Conservation (phyloP, 2,888 invertebrate genomes). For the Temnothorax unifasciatus region DNA sequence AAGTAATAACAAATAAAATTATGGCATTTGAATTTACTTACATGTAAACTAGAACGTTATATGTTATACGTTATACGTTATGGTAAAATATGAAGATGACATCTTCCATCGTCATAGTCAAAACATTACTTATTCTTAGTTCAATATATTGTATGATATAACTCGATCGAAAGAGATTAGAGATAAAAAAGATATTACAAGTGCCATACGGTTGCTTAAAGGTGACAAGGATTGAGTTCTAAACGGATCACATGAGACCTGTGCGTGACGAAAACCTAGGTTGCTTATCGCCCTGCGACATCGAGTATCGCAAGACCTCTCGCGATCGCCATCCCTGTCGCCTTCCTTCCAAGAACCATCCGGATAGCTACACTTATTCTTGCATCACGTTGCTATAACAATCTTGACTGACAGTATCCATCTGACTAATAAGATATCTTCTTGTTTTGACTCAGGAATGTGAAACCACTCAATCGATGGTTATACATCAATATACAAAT, state of each 20-base stretch:
- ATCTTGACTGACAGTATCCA: not conserved
- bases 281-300: constrained; percentile 74
- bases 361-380: constrained; percentile 13
- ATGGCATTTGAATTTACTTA: too few relatives aligned
- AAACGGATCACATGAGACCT: constrained; percentile 75
- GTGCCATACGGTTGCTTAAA: constrained; percentile 60
- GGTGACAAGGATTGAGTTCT: constrained; percentile 69
- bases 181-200: constrained; percentile 58
- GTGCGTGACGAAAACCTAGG: constrained; percentile 75
- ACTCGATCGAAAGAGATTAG: not conserved
- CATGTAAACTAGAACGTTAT: too few relatives aligned
- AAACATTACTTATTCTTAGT: not conserved
- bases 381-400: constrained; percentile 30
- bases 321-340: constrained; percentile 39
- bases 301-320: constrained; percentile 71
- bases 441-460: constrained; percentile 22
- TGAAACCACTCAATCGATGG: not conserved
- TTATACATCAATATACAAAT: not conserved
- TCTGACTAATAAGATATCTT: constrained; percentile 38
- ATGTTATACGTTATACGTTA: too few relatives aligned
- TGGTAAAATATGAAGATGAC: constrained; percentile 3
- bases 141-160: not conserved
- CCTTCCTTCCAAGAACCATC: constrained; percentile 65
- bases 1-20: too few relatives aligned
- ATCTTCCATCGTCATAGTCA: not conserved